Evolutionary conservation across 2,888 invertebrate species (phyloP).

Genomic region (Choristoneura rosaceana): DNA sequence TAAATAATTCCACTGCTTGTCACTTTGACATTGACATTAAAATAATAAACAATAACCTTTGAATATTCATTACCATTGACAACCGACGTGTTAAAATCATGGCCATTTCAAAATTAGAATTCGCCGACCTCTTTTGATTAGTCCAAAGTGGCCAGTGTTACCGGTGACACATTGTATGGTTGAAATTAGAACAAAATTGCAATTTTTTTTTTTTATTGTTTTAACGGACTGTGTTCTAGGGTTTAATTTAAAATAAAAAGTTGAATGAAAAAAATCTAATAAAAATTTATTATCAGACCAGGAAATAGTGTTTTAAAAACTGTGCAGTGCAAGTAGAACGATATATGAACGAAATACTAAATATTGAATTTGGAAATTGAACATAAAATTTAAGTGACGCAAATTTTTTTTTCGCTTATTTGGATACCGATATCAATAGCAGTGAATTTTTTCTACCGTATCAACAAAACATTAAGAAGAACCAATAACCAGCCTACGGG

Average conservation of each 20-base stretch:
- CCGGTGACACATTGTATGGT: slow-evolving; percentile 14
- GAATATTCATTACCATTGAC: slow-evolving; percentile 27
- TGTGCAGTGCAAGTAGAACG: background rate
- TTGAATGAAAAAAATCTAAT: background rate
- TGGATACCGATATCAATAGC: too few relatives aligned
- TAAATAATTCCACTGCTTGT: slow-evolving; percentile 11
- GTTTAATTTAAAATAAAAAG: too few relatives aligned
- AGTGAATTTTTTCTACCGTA: too few relatives aligned
- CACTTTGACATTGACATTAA: slow-evolving; percentile 22
- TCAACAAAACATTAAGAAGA: too few relatives aligned
- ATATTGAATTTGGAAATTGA: too few relatives aligned
- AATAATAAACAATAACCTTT: slow-evolving; percentile 23
- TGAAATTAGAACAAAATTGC: background rate
- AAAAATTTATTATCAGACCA: background rate
- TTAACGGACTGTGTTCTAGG: background rate
- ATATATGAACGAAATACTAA: too few relatives aligned
- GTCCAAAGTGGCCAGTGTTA: slow-evolving; percentile 31
- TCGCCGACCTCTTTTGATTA: slow-evolving; percentile 40
- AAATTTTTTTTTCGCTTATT: too few relatives aligned
- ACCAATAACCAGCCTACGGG: too few relatives aligned
- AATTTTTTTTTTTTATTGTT: background rate
- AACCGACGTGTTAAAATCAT: slow-evolving; percentile 37
- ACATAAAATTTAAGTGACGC: too few relatives aligned
- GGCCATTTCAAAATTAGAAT: slow-evolving; percentile 45
- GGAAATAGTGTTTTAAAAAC: background rate